Evolutionary conservation across 1,140 invertebrate genomes (phyloP).

Genomic region (Dendroctonus valens): DNA sequence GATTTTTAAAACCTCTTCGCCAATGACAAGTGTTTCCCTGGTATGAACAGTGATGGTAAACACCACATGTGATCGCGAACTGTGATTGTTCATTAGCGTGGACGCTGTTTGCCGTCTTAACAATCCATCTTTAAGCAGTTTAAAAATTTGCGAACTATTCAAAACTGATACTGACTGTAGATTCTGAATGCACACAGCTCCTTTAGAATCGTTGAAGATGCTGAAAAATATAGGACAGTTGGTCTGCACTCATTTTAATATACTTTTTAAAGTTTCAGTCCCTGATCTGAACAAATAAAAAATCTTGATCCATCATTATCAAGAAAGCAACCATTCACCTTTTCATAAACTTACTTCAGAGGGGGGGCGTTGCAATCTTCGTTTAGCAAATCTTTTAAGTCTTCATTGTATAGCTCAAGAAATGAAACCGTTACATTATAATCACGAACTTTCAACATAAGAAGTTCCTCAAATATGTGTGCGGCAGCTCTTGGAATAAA

Average conservation of each 20-base stretch:
- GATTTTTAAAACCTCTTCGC: slow-evolving; percentile 89
- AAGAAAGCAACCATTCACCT: too few species aligned
- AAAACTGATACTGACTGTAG: slow-evolving; percentile 89
- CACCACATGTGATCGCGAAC: slow-evolving; percentile 93
- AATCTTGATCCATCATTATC: too few species aligned
- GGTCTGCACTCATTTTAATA: too few species aligned
- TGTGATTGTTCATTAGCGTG: slow-evolving; percentile 92
- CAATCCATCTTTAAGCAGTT: slow-evolving; percentile 82
- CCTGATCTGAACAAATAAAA: too few species aligned
- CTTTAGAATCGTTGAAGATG: slow-evolving; percentile 82
- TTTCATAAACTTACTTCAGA: slow-evolving; percentile 25
- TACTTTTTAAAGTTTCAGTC: too few species aligned
- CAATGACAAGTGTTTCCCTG: slow-evolving; percentile 84
- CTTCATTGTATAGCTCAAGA: slow-evolving; percentile 96
- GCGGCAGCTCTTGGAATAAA: slow-evolving; percentile 81
- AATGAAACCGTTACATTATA: slow-evolving; percentile 91
- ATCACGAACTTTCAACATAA: slow-evolving; percentile 69
- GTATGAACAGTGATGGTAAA: slow-evolving; percentile 95
- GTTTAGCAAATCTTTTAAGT: slow-evolving; percentile 89
- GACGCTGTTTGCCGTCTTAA: slow-evolving; percentile 85
- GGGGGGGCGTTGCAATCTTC: slow-evolving; percentile 62
- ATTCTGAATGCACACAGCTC: slow-evolving; percentile 91
- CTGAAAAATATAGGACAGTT: slow-evolving; percentile 53
- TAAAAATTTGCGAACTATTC: slow-evolving; percentile 89
- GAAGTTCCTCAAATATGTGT: slow-evolving; percentile 81